Evolutionary conservation across 1,140 invertebrate species (phyloP).

Genomic region (Drosophila repleta): DNA sequence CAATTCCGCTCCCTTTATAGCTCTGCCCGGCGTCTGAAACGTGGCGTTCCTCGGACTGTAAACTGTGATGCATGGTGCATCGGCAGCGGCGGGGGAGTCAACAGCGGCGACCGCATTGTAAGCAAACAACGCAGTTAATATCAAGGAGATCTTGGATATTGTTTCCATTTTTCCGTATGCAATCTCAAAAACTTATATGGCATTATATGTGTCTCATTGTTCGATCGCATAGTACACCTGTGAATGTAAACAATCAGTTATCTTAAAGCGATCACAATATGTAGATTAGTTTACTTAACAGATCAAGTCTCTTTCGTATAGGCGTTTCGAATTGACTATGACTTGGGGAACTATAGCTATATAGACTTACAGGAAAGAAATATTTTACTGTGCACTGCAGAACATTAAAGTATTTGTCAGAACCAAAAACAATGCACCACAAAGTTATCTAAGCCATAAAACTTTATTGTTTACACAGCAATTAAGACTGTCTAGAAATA

Average conservation of each 20-base stretch:
- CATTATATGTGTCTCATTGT: constrained; percentile 66
- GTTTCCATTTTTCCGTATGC: constrained; percentile 82
- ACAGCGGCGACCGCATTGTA: constrained; percentile 21
- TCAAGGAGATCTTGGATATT: constrained; percentile 83
- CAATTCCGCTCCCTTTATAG: constrained; percentile 1
- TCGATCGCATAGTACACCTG: constrained; percentile 78
- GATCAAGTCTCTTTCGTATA: neutral
- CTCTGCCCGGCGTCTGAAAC: constrained; percentile 15
- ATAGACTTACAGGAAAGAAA: neutral
- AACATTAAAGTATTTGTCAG: neutral
- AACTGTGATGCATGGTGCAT: constrained; percentile 36
- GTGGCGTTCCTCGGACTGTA: constrained; percentile 47
- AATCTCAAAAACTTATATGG: constrained; percentile 78
- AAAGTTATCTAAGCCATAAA: neutral
- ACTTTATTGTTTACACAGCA: neutral
- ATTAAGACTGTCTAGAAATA: neutral
- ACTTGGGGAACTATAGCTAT: neutral
- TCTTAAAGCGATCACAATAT: neutral
- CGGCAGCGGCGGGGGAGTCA: neutral
- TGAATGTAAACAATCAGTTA: neutral
- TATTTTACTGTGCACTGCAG: neutral
- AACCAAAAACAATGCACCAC: neutral
- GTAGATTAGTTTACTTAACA: neutral
- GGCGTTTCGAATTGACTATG: neutral
- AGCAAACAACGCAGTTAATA: constrained; percentile 66